Conservation (phyloP, 2,113 vertebrate species). For the Talpa occidentalis region DNA sequence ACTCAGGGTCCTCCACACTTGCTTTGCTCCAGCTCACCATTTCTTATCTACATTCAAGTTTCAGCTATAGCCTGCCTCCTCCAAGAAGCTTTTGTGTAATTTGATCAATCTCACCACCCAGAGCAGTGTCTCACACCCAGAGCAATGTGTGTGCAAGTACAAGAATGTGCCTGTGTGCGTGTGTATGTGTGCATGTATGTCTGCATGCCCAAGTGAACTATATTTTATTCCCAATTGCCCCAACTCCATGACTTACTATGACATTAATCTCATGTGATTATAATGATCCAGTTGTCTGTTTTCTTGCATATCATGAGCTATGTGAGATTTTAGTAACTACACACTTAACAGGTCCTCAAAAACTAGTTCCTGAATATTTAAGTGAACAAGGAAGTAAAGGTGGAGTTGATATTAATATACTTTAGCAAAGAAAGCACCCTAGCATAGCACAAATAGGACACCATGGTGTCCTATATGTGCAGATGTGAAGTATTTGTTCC, state of each 20-base stretch:
- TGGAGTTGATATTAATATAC: not conserved
- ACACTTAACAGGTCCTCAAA: not conserved
- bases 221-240: not conserved
- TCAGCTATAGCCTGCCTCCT: not conserved
- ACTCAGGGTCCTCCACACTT: not conserved
- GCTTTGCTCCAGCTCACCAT: not conserved
- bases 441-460: not conserved
- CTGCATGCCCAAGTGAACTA: not conserved
- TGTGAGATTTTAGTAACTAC: not conserved
- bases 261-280: not conserved
- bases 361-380: not conserved
- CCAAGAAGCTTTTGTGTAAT: not conserved
- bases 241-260: not conserved
- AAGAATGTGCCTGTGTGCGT: rapidly evolving
- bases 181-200: rapidly evolving
- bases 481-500: not conserved
- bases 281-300: not conserved
- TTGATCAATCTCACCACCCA: not conserved
- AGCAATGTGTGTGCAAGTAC: not conserved
- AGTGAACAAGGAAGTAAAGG: not conserved
- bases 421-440: not conserved
- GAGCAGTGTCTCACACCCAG: not conserved
- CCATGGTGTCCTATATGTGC: not conserved
- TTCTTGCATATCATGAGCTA: not conserved
- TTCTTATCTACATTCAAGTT: not conserved